These are phyloP conservation scores for Malthinus flaveolus DNA, from an alignment of 2,888 invertebrate genomes.

Conservation along the genomic window DNA sequence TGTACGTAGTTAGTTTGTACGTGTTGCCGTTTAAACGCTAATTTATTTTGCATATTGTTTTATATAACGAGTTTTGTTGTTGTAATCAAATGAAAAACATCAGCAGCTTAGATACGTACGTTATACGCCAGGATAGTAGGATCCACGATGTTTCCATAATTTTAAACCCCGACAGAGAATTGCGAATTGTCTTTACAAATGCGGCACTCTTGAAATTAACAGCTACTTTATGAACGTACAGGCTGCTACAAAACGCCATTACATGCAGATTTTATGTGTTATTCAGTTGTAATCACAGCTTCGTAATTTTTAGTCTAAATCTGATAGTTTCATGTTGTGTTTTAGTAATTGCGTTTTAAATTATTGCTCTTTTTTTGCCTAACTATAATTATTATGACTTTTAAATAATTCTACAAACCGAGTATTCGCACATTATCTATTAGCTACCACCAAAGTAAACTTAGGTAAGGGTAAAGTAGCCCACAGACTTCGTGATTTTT, in stretches of 20 bases:
- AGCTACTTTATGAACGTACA: slow-evolving; percentile 47
- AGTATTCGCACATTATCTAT: too few relatives aligned
- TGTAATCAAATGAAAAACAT: slow-evolving; percentile 11
- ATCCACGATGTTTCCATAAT: slow-evolving; percentile 25
- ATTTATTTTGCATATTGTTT: too few relatives aligned
- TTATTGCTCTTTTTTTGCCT: slow-evolving; percentile 8
- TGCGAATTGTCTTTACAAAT: slow-evolving; percentile 35
- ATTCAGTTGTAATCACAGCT: slow-evolving; percentile 47
- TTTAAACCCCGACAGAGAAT: slow-evolving; percentile 26
- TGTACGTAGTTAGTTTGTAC: not conserved
- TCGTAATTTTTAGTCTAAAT: slow-evolving; percentile 42
- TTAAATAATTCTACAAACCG: too few relatives aligned
- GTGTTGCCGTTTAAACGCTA: too few relatives aligned
- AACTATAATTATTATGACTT: too few relatives aligned
- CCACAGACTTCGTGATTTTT: too few relatives aligned
- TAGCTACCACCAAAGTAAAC: too few relatives aligned
- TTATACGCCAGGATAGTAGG: slow-evolving; percentile 10
- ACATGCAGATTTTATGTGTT: slow-evolving; percentile 47
- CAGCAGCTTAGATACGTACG: slow-evolving; percentile 13
- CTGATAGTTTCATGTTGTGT: slow-evolving; percentile 24
- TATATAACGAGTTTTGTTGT: too few relatives aligned
- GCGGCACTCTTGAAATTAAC: slow-evolving; percentile 43
- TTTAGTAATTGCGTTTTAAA: slow-evolving; percentile 28
- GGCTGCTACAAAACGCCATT: slow-evolving; percentile 47
- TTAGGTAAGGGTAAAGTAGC: too few relatives aligned